Conservation (phyloP, 2,888 invertebrate species). For the Antheraea assamensis region DNA sequence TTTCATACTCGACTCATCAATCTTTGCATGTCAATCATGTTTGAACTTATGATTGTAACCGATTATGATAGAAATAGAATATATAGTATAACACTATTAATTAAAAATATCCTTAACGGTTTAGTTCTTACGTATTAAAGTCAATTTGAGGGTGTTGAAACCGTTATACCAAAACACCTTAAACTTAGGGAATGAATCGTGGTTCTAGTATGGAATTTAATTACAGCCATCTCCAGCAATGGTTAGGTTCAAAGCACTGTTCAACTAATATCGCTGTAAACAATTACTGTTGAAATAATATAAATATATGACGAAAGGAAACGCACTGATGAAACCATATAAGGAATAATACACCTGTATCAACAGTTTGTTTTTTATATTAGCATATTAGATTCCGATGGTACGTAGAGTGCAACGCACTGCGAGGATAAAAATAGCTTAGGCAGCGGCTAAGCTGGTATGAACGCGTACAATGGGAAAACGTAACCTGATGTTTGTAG, state of each 20-base stretch:
- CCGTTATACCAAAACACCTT: too few species aligned
- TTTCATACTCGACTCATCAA: too few species aligned
- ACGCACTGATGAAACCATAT: slow-evolving; percentile 11
- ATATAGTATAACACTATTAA: too few species aligned
- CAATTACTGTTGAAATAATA: slow-evolving; percentile 15
- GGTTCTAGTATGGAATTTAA: background rate
- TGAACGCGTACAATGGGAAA: slow-evolving; percentile 18
- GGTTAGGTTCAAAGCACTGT: slow-evolving; percentile 12
- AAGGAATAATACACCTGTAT: slow-evolving; percentile 18
- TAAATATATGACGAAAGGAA: slow-evolving; percentile 12
- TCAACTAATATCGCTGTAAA: slow-evolving; percentile 12
- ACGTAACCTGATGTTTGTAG: slow-evolving; percentile 3
- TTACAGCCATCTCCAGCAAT: background rate
- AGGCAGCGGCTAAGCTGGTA: slow-evolving; percentile 18
- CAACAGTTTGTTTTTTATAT: slow-evolving; percentile 20
- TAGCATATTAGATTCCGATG: slow-evolving; percentile 21
- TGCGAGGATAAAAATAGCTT: slow-evolving; percentile 21
- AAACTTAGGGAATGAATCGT: too few species aligned
- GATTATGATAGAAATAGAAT: too few species aligned
- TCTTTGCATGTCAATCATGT: too few species aligned
- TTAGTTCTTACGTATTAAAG: too few species aligned
- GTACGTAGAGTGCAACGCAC: slow-evolving; percentile 21
- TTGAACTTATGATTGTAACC: too few species aligned
- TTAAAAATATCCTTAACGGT: too few species aligned
- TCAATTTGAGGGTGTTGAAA: too few species aligned